These are phyloP conservation scores for Rhinolophus ferrumequinum DNA, from an alignment of 2,113 vertebrate species.

Conservation along the genomic window DNA sequence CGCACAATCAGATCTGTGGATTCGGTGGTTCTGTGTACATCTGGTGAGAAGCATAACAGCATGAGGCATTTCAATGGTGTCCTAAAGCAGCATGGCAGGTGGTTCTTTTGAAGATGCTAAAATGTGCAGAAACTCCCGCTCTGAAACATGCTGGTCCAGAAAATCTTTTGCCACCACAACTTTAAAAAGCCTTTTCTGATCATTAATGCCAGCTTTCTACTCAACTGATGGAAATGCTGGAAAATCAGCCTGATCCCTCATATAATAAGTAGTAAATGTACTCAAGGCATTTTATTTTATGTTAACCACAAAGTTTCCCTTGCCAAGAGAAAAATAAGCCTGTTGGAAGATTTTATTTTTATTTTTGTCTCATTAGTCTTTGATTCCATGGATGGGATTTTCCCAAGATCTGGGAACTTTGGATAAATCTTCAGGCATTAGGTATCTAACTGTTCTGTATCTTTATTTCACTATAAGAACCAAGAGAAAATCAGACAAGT, in stretches of 20 bases:
- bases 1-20: neutral
- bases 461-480: neutral
- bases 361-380: neutral
- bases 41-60: neutral
- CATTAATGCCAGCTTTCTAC: neutral
- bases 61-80: neutral
- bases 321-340: neutral
- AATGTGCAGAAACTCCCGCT: neutral
- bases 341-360: neutral
- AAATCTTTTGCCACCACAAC: neutral
- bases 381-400: neutral
- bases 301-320: neutral
- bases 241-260: neutral
- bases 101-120: neutral
- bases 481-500: neutral
- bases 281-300: neutral
- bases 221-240: neutral
- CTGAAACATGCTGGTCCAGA: neutral
- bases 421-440: neutral
- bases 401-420: neutral
- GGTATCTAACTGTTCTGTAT: neutral
- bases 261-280: neutral
- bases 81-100: neutral
- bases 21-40: neutral
- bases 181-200: neutral